Conservation (phyloP, 2,888 invertebrate genomes). For the Polylopha cassiicola region DNA sequence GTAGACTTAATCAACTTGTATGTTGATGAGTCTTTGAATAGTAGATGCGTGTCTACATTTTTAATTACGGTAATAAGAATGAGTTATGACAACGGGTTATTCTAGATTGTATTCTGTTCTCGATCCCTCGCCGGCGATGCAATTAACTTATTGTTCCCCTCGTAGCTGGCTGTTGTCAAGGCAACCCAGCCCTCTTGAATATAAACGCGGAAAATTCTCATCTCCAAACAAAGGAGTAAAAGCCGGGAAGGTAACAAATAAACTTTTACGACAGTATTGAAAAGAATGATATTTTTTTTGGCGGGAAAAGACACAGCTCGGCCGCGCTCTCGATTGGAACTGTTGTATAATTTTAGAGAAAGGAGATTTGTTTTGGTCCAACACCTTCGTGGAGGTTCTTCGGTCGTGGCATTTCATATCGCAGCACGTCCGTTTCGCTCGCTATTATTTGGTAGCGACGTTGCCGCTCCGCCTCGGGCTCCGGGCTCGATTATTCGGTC, state of each 20-base stretch:
- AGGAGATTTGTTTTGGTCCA: slow-evolving; percentile 76
- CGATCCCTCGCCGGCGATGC: neutral
- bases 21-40: slow-evolving; percentile 5
- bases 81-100: slow-evolving; percentile 6
- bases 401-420: slow-evolving; percentile 66
- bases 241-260: too few relatives aligned
- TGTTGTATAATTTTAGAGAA: slow-evolving; percentile 75
- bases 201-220: too few relatives aligned
- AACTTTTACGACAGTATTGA: neutral
- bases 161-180: slow-evolving; percentile 24
- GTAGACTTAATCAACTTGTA: slow-evolving; percentile 3
- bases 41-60: slow-evolving; percentile 8
- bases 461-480: slow-evolving; percentile 57
- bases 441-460: slow-evolving; percentile 61
- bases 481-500: slow-evolving; percentile 47
- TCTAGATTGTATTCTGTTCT: neutral
- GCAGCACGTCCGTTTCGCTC: slow-evolving; percentile 62
- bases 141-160: slow-evolving; percentile 21
- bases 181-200: slow-evolving; percentile 20
- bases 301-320: slow-evolving; percentile 47
- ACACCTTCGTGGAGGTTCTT: slow-evolving; percentile 61
- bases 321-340: slow-evolving; percentile 49
- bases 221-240: too few relatives aligned
- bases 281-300: slow-evolving; percentile 34
- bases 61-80: slow-evolving; percentile 2